phyloP scores from a whole-genome alignment of 2,888 invertebrate species.

The Drosophila multiciliata region DNA sequence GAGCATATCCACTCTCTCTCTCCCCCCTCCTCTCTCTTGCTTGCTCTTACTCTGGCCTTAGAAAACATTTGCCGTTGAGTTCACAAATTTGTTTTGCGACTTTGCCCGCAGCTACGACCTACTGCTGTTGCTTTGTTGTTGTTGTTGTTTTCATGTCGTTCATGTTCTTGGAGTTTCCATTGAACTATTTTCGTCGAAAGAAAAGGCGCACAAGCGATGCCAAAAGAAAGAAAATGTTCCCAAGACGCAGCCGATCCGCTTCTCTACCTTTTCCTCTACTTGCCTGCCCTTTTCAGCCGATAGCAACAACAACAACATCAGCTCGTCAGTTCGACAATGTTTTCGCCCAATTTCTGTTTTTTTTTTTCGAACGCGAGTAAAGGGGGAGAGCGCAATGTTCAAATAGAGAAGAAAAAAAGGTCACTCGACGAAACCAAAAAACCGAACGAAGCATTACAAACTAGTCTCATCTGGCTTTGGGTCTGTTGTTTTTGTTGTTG shows the following conservation, averaged over 20 bases:
- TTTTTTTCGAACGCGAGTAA: conserved; percentile 16
- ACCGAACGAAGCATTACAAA: conserved; percentile 64
- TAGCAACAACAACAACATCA: conserved; percentile 15
- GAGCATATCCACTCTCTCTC: conserved; percentile 16
- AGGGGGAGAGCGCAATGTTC: conserved; percentile 22
- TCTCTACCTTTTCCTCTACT: conserved; percentile 32
- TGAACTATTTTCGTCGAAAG: conserved; percentile 73
- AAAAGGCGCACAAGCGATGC: conserved; percentile 30
- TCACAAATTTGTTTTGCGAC: conserved; percentile 48
- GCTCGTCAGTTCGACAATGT: conserved; percentile 55
- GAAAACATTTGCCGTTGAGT: conserved; percentile 49
- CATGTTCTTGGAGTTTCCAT: conserved; percentile 67
- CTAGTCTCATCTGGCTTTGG: conserved; percentile 43
- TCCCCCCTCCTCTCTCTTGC: neutral
- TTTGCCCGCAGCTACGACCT: conserved; percentile 38
- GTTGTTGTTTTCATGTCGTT: conserved; percentile 8
- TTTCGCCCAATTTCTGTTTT: conserved; percentile 61
- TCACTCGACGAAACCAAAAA: conserved; percentile 46
- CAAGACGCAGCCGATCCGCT: conserved; percentile 57
- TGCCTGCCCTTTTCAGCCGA: conserved; percentile 30
- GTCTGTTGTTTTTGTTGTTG: conserved; percentile 22
- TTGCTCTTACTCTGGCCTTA: conserved; percentile 33
- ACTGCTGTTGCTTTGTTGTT: conserved; percentile 50
- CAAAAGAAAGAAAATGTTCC: conserved; percentile 51
- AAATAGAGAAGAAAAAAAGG: conserved; percentile 59